These are phyloP conservation scores for Gymnodraco acuticeps DNA, from an alignment of 2,797 vertebrate species.

Conservation along the genomic window DNA sequence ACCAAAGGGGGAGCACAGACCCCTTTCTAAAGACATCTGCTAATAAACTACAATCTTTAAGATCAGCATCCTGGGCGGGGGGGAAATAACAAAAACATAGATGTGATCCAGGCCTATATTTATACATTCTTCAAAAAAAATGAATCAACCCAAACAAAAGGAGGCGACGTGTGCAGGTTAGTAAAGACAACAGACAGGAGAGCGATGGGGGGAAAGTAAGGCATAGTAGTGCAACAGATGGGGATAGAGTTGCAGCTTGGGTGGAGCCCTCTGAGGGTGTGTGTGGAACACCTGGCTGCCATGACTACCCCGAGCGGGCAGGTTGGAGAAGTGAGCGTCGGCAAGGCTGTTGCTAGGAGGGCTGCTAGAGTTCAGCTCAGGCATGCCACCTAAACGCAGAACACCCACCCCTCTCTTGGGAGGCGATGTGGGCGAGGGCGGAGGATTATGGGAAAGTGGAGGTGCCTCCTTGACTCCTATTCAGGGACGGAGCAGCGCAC, in stretches of 20 bases:
- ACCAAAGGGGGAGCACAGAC: conserved; percentile 55
- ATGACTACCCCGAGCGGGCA: conserved; percentile 71
- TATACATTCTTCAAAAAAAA: conserved; percentile 81
- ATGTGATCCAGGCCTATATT: conserved; percentile 64
- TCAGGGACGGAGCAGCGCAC: conserved; percentile 60
- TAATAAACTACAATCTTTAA: conserved; percentile 71
- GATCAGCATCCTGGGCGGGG: conserved; percentile 55
- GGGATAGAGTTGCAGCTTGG: conserved; percentile 72
- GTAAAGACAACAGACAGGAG: conserved; percentile 26
- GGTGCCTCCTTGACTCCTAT: conserved; percentile 67
- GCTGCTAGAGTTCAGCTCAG: conserved; percentile 72
- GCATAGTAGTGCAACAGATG: conserved; percentile 81
- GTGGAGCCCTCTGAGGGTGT: conserved; percentile 73
- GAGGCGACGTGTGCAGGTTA: conserved; percentile 31
- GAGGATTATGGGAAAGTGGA: conserved; percentile 71
- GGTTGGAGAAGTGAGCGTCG: conserved; percentile 59
- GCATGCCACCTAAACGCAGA: conserved; percentile 71
- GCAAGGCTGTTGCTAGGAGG: conserved; percentile 75
- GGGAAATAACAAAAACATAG: conserved; percentile 39
- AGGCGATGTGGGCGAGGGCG: conserved; percentile 52
- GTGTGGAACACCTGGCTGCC: conserved; percentile 80
- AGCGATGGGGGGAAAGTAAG: conserved; percentile 70
- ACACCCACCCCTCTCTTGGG: conserved; percentile 27
- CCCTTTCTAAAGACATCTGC: conserved; percentile 65
- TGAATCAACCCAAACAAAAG: conserved; percentile 43